These are phyloP conservation scores for Torymus auratus DNA, from an alignment of 2,888 invertebrate genomes.

Conservation along the genomic window DNA sequence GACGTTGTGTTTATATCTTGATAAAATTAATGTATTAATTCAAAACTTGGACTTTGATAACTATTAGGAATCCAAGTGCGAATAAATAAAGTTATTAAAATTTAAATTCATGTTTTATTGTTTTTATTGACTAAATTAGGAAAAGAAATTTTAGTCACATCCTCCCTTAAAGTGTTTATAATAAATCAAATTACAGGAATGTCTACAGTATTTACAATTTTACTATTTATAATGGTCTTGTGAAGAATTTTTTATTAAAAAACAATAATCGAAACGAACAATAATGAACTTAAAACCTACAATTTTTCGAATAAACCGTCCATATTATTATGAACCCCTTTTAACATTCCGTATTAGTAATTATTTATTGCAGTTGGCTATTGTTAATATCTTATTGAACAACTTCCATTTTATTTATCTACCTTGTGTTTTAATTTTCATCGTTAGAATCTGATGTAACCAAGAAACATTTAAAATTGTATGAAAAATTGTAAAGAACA, in stretches of 20 bases:
- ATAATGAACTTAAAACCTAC: conserved; percentile 19
- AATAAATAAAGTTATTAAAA: conserved; percentile 41
- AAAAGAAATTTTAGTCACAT: conserved; percentile 27
- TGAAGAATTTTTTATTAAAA: conserved; percentile 45
- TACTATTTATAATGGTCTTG: conserved; percentile 32
- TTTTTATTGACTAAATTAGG: conserved; percentile 7
- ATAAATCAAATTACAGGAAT: conserved; percentile 37
- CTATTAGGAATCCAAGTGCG: conserved; percentile 12
- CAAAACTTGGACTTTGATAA: conserved; percentile 28
- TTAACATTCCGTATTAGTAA: conserved; percentile 25
- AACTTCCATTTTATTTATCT: neutral
- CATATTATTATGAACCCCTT: conserved; percentile 35
- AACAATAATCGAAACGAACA: conserved; percentile 35
- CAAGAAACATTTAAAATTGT: neutral
- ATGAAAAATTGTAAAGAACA: conserved; percentile 6
- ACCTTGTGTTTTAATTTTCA: neutral
- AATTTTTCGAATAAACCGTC: conserved; percentile 50
- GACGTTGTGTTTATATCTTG: conserved; percentile 20
- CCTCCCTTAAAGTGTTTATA: conserved; percentile 33
- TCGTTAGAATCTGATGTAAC: neutral
- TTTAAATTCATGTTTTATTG: conserved; percentile 18
- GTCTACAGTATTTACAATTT: conserved; percentile 36
- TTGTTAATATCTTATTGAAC: conserved; percentile 3
- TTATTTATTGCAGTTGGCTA: conserved; percentile 23
- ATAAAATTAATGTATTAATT: conserved; percentile 23